Evolutionary conservation across 2,888 invertebrate genomes (phyloP), one percentile per base, ranked within the genome.

Genomic region (Drosophila nigritarsus): DNA sequence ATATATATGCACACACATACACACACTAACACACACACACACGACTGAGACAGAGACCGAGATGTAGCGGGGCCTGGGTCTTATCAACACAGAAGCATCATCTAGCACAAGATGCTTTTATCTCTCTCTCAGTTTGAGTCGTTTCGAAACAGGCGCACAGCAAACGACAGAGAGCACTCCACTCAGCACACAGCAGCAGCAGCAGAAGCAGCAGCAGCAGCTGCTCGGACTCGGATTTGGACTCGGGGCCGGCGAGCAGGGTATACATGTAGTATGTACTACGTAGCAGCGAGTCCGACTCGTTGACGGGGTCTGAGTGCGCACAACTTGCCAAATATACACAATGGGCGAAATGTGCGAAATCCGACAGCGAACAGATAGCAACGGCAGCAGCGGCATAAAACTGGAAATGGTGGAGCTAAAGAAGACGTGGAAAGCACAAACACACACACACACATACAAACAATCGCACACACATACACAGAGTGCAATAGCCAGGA

Each of bases 121-220:
- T 91, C 91, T 91, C 91, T 89, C 91, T 91, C 91, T 91, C 91
- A 91, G 92, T 91, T 91, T 91, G 91, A 91, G 91, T 91, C 91
- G 87, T 79, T 84, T 84, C 77, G 80, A 82, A 91, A 83, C 90
- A 91, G 91, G 91, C 91, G 83, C 76, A 82, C 91, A 91, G 91
- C 69, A 87, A 75, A 32, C 58, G 49, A 30, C 60, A 77, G 77
- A 89, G 82, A 55, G 61, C 82, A 67, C 82, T 75, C 82, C 81
- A 84, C 82, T 78, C 82, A 69, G 34, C 56, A 36, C n/a, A 42
- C 59, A 50, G 38, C 49, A 49, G 24, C 27, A 49, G 11, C 49
- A 49, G 8, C 20, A 51, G 20, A 13, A 50, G 42, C 51, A 49
- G n/a, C n/a, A 30, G 13, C 50, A 62, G 53, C 74, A 61, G 73